A percentile compares a stretch with the other conserved stretches of the same genome.
Evolutionary conservation across 2,797 vertebrate genomes (phyloP).

Genomic region (Babyrousa celebensis): DNA sequence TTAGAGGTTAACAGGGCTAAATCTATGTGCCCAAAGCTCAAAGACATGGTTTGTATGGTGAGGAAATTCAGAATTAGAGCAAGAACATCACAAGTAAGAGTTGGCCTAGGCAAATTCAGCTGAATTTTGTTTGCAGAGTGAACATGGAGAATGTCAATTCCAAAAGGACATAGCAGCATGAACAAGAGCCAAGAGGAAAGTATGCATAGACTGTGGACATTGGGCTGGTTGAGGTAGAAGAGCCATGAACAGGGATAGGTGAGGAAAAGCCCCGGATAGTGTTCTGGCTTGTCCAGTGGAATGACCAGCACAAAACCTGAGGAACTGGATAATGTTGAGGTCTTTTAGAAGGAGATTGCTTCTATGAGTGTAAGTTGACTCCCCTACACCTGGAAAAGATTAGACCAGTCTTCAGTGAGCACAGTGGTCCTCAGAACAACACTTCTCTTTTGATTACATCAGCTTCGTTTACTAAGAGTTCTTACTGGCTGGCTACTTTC

Average conservation of each 20-base stretch:
- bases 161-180: neutral
- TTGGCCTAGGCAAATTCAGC: neutral
- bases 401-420: neutral
- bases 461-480: slow-evolving; percentile 19
- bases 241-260: neutral
- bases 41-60: neutral
- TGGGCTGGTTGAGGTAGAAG: neutral
- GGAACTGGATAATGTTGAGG: neutral
- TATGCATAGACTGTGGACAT: neutral
- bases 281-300: neutral
- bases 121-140: neutral
- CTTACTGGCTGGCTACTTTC: neutral
- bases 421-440: neutral
- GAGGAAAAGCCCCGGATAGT: neutral
- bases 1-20: neutral
- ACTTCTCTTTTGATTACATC: neutral
- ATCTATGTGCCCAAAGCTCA: neutral
- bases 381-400: neutral
- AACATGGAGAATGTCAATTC: neutral
- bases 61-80: neutral
- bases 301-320: neutral
- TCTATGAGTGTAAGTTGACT: neutral
- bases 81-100: slow-evolving; percentile 1
- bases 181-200: neutral
- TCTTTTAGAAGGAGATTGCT: neutral